Evolutionary conservation across 2,888 invertebrate species (phyloP).

Genomic region (Acronicta psi): DNA sequence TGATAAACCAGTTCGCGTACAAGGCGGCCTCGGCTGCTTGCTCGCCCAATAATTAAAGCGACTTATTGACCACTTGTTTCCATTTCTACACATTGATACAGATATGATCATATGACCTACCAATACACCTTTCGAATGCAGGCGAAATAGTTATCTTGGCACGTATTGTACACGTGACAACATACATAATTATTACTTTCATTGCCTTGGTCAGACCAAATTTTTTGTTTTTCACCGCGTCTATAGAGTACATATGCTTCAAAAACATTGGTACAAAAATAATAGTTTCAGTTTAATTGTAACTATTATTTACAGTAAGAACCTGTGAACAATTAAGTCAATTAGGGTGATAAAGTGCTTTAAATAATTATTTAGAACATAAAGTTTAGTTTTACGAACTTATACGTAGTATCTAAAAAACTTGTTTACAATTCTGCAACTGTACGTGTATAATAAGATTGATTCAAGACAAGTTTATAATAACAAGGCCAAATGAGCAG

Average conservation of each 20-base stretch:
- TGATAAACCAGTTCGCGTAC: conserved; percentile 85
- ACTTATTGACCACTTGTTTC: conserved; percentile 84
- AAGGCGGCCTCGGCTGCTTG: conserved; percentile 82
- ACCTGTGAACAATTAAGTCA: too few relatives aligned
- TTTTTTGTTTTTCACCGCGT: conserved; percentile 23
- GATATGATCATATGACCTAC: conserved; percentile 74
- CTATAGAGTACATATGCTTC: too few relatives aligned
- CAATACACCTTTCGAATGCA: conserved; percentile 70
- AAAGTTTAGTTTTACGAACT: conserved; percentile 24
- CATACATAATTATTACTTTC: conserved; percentile 55
- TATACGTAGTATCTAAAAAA: conserved; percentile 11
- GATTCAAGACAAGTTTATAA: conserved; percentile 22
- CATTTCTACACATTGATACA: conserved; percentile 79
- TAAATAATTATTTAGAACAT: conserved; percentile 3
- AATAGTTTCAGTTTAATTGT: too few relatives aligned
- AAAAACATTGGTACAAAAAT: too few relatives aligned
- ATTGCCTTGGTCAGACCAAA: conserved; percentile 52
- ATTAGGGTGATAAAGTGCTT: too few relatives aligned
- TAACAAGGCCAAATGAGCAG: conserved; percentile 33
- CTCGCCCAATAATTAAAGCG: conserved; percentile 83
- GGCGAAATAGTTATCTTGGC: conserved; percentile 64
- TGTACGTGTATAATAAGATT: conserved; percentile 28
- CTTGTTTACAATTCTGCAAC: conserved; percentile 17
- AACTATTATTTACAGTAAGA: too few relatives aligned
- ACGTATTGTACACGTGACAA: conserved; percentile 64